A percentile compares a stretch with the other conserved stretches of the same genome.
These are phyloP conservation scores for Cryptophagus acutangulus DNA, from an alignment of 2,888 invertebrate genomes.

Conservation along the genomic window DNA sequence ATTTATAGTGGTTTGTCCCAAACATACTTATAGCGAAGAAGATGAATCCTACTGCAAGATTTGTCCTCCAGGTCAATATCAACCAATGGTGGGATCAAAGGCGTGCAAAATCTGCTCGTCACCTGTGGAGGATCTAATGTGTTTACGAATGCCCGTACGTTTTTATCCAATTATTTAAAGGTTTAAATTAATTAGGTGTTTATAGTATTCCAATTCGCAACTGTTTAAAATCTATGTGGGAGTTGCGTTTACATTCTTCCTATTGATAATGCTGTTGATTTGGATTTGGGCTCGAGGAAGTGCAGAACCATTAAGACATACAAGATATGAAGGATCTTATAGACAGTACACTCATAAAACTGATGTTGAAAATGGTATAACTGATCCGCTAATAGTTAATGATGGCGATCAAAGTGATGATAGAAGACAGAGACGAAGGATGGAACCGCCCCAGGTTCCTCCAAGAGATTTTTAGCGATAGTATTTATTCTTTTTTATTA, in stretches of 20 bases:
- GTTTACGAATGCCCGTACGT: constrained; percentile 39
- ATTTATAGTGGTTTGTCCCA: constrained; percentile 42
- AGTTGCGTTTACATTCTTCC: constrained; percentile 28
- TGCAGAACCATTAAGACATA: not conserved
- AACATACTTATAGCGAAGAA: constrained; percentile 41
- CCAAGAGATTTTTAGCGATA: constrained; percentile 34
- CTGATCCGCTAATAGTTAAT: constrained; percentile 21
- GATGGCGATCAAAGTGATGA: constrained; percentile 4
- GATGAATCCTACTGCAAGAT: constrained; percentile 39
- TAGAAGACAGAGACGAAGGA: constrained; percentile 8
- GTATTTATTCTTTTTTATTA: constrained; percentile 11
- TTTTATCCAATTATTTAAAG: not conserved
- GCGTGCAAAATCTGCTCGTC: constrained; percentile 41
- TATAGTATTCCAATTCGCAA: constrained; percentile 33
- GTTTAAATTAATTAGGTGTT: constrained; percentile 11
- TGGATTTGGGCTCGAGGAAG: constrained; percentile 20
- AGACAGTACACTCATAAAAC: constrained; percentile 19
- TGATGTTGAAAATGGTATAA: constrained; percentile 23
- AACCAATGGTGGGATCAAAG: constrained; percentile 41
- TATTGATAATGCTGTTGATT: constrained; percentile 24
- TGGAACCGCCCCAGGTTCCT: constrained; percentile 27
- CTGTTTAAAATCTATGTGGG: constrained; percentile 36
- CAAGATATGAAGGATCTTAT: constrained; percentile 21
- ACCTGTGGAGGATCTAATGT: constrained; percentile 42
- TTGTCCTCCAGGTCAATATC: constrained; percentile 43